Evolutionary conservation across 1,140 invertebrate species (phyloP).

Genomic region (Ips nitidus): DNA sequence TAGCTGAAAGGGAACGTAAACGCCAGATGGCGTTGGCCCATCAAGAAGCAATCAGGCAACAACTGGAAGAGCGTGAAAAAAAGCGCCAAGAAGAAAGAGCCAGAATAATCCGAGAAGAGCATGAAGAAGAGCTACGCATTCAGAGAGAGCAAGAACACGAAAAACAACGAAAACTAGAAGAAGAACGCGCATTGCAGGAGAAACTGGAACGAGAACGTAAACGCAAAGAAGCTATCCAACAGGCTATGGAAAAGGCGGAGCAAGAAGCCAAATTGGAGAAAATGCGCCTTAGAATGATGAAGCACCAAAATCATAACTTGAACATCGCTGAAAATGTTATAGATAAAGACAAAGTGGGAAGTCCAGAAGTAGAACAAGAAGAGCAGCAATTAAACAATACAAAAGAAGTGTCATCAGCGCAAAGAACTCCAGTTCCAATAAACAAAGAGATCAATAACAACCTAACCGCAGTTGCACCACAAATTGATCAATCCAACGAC

Average conservation of each 20-base stretch:
- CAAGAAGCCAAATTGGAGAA: constrained; percentile 60
- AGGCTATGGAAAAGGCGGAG: constrained; percentile 64
- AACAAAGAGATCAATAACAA: constrained; percentile 42
- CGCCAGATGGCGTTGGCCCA: constrained; percentile 70
- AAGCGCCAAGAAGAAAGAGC: constrained; percentile 66
- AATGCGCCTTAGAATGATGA: constrained; percentile 53
- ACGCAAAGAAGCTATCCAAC: constrained; percentile 60
- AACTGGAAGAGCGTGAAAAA: constrained; percentile 70
- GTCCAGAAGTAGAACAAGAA: neutral
- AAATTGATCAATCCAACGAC: neutral
- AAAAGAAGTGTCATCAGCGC: neutral
- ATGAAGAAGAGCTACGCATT: constrained; percentile 67
- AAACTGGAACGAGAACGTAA: constrained; percentile 62
- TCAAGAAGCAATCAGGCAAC: constrained; percentile 70
- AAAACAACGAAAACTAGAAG: constrained; percentile 59
- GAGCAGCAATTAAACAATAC: constrained; percentile 26
- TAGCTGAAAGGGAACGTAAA: constrained; percentile 67
- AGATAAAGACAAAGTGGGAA: constrained; percentile 33
- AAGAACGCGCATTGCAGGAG: constrained; percentile 60
- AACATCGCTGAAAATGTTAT: constrained; percentile 33
- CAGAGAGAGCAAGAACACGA: constrained; percentile 66
- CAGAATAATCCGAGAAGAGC: constrained; percentile 62
- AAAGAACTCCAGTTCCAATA: constrained; percentile 21
- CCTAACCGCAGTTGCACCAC: neutral
- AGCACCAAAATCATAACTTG: constrained; percentile 40